A percentile compares a stretch with the other conserved stretches of the same genome.
Evolutionary conservation across 2,113 vertebrate species (phyloP).

Genomic region (Marmota monax): DNA sequence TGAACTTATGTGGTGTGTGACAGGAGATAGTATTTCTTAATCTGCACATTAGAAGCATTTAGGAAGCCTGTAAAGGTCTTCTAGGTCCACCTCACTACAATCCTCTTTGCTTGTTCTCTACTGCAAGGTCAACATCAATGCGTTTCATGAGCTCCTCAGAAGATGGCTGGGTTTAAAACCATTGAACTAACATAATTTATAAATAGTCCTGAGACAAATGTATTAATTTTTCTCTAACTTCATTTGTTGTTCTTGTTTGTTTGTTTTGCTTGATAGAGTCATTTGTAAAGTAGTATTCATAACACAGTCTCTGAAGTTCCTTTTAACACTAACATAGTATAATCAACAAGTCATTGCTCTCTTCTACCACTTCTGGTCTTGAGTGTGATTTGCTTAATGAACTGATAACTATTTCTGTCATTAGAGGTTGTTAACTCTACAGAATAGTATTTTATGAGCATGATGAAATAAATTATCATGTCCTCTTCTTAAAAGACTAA

Average conservation of each 20-base stretch:
- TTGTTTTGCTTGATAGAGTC: not conserved
- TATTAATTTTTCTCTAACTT: not conserved
- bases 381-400: constrained; percentile 71
- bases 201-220: not conserved
- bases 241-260: not conserved
- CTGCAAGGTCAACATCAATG: not conserved
- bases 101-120: not conserved
- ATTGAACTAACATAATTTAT: not conserved
- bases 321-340: not conserved
- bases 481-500: constrained; percentile 68
- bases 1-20: not conserved
- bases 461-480: constrained; percentile 67
- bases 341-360: constrained; percentile 16
- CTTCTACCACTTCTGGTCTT: constrained; percentile 37
- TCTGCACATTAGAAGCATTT: not conserved
- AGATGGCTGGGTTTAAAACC: not conserved
- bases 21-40: not conserved
- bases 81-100: not conserved
- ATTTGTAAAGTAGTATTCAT: constrained; percentile 17
- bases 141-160: not conserved
- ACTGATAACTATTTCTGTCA: constrained; percentile 54
- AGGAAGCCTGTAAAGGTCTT: not conserved
- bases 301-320: not conserved
- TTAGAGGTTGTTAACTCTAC: constrained; percentile 58
- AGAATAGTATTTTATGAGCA: constrained; percentile 49